Conservation (phyloP, 2,797 vertebrate genomes). For the Delichon dasypus region DNA sequence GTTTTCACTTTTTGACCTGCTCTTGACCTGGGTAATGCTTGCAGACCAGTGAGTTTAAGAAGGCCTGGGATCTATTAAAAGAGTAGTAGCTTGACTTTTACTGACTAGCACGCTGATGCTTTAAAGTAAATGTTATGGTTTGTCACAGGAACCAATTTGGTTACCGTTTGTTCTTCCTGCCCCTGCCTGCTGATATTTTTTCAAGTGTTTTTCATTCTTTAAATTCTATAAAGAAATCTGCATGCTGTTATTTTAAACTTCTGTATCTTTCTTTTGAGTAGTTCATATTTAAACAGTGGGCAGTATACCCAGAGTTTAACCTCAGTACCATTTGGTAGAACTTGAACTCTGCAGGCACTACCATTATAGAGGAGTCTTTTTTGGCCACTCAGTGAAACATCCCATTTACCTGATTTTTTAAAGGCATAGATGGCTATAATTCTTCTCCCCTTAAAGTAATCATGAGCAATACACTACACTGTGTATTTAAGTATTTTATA, state of each 20-base stretch:
- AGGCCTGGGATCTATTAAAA: slow-evolving; percentile 93
- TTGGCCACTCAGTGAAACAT: background rate
- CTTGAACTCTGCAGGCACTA: slow-evolving; percentile 59
- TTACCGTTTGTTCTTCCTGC: slow-evolving; percentile 91
- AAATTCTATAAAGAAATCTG: slow-evolving; percentile 83
- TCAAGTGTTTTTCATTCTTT: slow-evolving; percentile 94
- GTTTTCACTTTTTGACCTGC: slow-evolving; percentile 86
- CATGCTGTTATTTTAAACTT: slow-evolving; percentile 86
- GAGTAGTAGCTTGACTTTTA: slow-evolving; percentile 86
- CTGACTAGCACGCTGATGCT: slow-evolving; percentile 85
- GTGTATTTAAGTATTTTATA: background rate
- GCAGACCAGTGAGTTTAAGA: slow-evolving; percentile 80
- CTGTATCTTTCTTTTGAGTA: slow-evolving; percentile 69
- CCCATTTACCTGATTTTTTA: background rate
- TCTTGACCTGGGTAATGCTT: slow-evolving; percentile 82
- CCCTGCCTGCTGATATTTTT: slow-evolving; percentile 86
- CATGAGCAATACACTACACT: background rate
- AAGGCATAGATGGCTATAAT: background rate
- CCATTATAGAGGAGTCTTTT: background rate
- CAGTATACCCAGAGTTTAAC: slow-evolving; percentile 60
- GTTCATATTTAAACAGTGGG: slow-evolving; percentile 68
- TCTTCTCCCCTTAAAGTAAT: background rate
- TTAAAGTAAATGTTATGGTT: slow-evolving; percentile 99
- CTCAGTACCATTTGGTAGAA: slow-evolving; percentile 43
- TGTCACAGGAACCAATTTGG: slow-evolving; percentile 97